phyloP scores from a whole-genome alignment of 2,113 vertebrate genomes.

The Thalassarche chlororhynchos region DNA sequence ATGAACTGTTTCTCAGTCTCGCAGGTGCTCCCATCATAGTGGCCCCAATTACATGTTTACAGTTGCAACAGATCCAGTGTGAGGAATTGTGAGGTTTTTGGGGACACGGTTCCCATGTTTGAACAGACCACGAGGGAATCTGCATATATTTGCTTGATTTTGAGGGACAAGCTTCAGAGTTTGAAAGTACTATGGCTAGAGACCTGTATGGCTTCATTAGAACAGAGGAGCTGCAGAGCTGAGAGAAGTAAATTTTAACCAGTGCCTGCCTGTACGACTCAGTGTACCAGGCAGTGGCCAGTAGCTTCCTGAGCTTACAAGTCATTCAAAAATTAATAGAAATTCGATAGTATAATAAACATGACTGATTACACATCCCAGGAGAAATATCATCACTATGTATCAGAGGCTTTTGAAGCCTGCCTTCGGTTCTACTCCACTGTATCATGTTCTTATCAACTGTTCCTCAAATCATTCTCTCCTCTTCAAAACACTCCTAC shows the following conservation, averaged over 20 bases:
- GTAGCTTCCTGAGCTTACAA: background rate
- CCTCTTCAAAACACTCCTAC: background rate
- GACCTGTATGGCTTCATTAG: background rate
- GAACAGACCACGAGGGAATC: background rate
- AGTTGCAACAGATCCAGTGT: background rate
- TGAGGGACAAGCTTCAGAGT: background rate
- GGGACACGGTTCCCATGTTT: background rate
- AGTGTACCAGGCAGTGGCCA: background rate
- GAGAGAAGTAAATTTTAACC: background rate
- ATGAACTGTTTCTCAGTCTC: background rate
- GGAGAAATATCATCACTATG: background rate
- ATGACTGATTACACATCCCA: background rate
- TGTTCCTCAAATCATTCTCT: background rate
- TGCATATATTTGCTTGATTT: background rate
- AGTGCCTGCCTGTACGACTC: background rate
- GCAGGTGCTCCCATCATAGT: rapidly evolving
- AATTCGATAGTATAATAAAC: background rate
- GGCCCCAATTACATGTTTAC: background rate
- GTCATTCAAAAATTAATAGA: background rate
- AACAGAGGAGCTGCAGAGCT: background rate
- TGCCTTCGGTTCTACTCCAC: background rate
- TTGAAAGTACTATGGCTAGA: background rate
- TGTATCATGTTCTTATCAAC: background rate
- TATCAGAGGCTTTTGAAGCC: background rate
- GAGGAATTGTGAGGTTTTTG: background rate